Percentiles rank a stretch among this genome's conserved stretches.
Evolutionary conservation across 2,113 vertebrate species (phyloP).

Genomic region (Indicator maculatus): DNA sequence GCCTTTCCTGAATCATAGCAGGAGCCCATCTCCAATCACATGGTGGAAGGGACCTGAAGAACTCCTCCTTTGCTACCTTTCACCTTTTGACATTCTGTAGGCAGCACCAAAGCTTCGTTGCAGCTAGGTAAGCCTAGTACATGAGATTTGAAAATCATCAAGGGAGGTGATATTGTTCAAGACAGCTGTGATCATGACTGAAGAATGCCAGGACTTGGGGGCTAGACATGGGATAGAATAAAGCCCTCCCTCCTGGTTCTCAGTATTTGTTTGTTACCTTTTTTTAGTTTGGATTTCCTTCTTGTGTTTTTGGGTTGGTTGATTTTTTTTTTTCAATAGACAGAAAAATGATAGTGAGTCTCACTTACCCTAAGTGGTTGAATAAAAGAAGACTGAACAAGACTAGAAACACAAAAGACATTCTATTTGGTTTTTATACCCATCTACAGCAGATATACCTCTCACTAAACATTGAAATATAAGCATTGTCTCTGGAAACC

Average conservation of each 20-base stretch:
- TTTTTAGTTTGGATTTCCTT: background rate
- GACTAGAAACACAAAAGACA: background rate
- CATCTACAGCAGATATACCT: background rate
- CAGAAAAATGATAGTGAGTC: background rate
- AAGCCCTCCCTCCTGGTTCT: accelerated
- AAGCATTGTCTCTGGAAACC: background rate
- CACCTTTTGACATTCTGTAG: background rate
- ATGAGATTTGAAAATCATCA: background rate
- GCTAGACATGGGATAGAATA: background rate
- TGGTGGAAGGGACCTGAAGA: background rate
- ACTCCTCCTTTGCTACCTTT: background rate
- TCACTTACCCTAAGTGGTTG: background rate
- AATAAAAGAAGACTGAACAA: background rate
- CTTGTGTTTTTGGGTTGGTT: too few species aligned
- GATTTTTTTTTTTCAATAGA: background rate
- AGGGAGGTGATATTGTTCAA: background rate
- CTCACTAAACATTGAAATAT: background rate
- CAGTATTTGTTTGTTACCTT: background rate
- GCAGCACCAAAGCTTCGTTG: background rate
- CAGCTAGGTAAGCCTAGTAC: background rate
- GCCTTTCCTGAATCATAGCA: background rate
- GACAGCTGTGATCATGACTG: background rate
- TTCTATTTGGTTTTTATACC: background rate
- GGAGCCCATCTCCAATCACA: background rate
- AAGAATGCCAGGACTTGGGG: background rate